A percentile compares a stretch with the other conserved stretches of the same genome.
Evolutionary conservation across 1,140 invertebrate genomes (phyloP).

Genomic region (Drosophila navojoa): DNA sequence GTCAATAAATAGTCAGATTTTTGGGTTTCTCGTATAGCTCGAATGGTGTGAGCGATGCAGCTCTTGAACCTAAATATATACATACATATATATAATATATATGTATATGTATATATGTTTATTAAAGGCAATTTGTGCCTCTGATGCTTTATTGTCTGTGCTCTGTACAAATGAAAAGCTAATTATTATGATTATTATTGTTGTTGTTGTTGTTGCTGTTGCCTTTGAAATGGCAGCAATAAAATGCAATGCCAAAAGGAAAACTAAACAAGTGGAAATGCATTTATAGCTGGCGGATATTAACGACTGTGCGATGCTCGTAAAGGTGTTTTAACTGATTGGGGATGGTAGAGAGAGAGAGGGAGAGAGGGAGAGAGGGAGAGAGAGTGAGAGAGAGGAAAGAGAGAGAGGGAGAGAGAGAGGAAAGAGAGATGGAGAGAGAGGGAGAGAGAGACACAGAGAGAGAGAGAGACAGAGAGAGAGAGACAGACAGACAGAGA

Average conservation of each 20-base stretch:
- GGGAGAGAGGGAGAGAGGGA: neutral
- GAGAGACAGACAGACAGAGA: neutral
- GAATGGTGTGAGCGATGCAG: neutral
- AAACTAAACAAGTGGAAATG: neutral
- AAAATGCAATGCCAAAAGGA: constrained; percentile 8
- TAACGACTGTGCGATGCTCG: neutral
- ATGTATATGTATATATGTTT: no score
- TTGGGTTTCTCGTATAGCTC: neutral
- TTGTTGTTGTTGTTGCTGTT: neutral
- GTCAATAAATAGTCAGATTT: neutral
- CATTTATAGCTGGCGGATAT: neutral
- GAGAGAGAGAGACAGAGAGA: neutral
- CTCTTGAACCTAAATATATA: neutral
- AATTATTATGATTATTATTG: constrained; percentile 2
- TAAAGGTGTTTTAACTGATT: neutral
- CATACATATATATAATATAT: no score
- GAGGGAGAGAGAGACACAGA: neutral
- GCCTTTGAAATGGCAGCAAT: constrained; percentile 8
- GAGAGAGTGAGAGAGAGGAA: neutral
- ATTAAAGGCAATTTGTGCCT: constrained; percentile 12
- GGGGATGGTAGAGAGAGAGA: neutral
- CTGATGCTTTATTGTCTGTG: constrained; percentile 4
- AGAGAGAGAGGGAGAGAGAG: neutral
- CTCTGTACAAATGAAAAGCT: neutral
- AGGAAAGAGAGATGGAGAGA: neutral